Base-by-base conservation (phyloP, 2,888 invertebrate species). In the Caenorhabditis becei region DNA sequence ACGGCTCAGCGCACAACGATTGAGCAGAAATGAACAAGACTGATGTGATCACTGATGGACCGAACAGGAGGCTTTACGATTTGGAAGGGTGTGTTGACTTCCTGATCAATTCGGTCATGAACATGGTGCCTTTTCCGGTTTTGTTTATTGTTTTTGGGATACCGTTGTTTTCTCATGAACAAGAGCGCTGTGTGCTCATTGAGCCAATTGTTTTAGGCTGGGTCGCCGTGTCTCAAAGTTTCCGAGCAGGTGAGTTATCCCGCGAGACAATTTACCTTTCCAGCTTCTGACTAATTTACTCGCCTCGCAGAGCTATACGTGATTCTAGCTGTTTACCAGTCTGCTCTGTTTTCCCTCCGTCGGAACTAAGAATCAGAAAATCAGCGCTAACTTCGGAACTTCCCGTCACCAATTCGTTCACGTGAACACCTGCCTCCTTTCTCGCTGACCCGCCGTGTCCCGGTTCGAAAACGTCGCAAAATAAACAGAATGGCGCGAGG, bases 1-100 rank as follows among this genome's bases (percentile, higher is more conserved):
- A 37, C 14, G 35, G 23, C 37, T 49, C 18, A 7, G 44, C 49
- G 70, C 28, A 37, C 70, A 70, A 18, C 10, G 63, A 72, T 54
- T 53, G 72, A 72, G 72, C 72, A 63, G 32, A 51, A 51, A 59
- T 59, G 59, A 70, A 44, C 58, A 47, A 70, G 41, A 35, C 23
- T 26, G 35, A 11, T 49, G 41, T 41, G 26, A 61, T 59, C 49
- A 61, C 18, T 23, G 61, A 26, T 58, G 28, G 28, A 61, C 16
- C 23, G 26, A 58, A 26, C 61, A 63, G 63, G 63, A 72, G 56
- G 54, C 28, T 16, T 26, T 61, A 23, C 24, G 61, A 41, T 41
- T 32, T 23, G 53, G 65, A 37, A 51, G n/a, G n/a, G 5, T 47
- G 18, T 47, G 47, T 47, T 47, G 47, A 47, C 47, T 47, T 47